phyloP scores from a whole-genome alignment of 2,113 vertebrate species.

The Mirounga angustirostris region DNA sequence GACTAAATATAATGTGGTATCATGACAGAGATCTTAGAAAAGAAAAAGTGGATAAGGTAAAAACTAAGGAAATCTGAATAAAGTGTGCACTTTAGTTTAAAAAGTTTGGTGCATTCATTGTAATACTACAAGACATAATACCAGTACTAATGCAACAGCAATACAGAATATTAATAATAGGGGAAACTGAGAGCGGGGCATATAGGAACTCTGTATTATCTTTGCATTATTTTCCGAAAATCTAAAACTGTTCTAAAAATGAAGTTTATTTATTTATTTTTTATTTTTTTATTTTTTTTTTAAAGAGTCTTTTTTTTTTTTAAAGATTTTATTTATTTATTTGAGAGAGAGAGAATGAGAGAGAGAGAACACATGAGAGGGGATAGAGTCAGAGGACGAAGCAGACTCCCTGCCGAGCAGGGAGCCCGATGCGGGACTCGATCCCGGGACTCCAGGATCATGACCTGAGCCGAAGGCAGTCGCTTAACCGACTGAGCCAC shows the following conservation, averaged over 20 bases:
- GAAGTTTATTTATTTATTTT: not conserved
- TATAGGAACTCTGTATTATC: not conserved
- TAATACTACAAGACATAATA: not conserved
- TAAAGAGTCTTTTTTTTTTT: not conserved
- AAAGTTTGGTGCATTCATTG: not conserved
- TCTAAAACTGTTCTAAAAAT: slow-evolving; percentile 9
- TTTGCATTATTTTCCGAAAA: not conserved
- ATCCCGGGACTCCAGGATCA: too few relatives aligned
- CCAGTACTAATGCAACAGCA: not conserved
- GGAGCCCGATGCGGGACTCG: too few relatives aligned
- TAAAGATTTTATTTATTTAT: not conserved
- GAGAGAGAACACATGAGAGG: too few relatives aligned
- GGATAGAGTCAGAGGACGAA: too few relatives aligned
- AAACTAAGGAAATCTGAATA: not conserved
- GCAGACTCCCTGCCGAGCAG: too few relatives aligned
- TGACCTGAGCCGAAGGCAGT: too few relatives aligned
- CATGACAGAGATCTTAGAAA: not conserved
- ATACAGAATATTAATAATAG: not conserved
- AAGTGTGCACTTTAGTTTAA: not conserved
- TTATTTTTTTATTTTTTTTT: not conserved
- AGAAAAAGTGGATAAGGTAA: not conserved
- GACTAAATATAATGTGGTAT: not conserved
- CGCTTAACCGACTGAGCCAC: too few relatives aligned
- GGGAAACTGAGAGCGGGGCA: not conserved
- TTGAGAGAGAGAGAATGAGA: not conserved